Percentiles rank a stretch among this genome's conserved stretches.
These are phyloP conservation scores for Brachyhypopomus gauderio DNA, from an alignment of 2,113 vertebrate genomes.

Conservation along the genomic window DNA sequence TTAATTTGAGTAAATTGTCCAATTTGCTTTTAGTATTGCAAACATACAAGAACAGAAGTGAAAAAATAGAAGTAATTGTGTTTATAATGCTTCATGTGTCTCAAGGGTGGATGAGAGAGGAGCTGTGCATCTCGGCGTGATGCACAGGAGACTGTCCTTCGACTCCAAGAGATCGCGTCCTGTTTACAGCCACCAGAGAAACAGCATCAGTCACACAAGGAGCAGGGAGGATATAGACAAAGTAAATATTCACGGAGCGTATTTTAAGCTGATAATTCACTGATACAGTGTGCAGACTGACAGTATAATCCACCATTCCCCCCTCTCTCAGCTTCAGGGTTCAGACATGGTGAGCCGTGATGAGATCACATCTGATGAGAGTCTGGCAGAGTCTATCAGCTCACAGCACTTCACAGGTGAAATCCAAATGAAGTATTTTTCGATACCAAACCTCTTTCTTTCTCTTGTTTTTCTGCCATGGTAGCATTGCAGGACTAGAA, in stretches of 20 bases:
- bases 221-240: slow-evolving; percentile 76
- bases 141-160: slow-evolving; percentile 80
- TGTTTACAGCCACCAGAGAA: slow-evolving; percentile 77
- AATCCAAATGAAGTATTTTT: not conserved
- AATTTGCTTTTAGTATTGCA: too few species aligned
- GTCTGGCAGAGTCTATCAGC: slow-evolving; percentile 76
- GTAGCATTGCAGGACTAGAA: not conserved
- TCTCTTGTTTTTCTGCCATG: not conserved
- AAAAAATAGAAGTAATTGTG: not conserved
- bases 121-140: slow-evolving; percentile 73
- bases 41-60: too few species aligned
- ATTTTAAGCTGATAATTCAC: slow-evolving; percentile 43
- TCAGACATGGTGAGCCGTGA: slow-evolving; percentile 75
- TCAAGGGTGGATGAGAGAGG: slow-evolving; percentile 92
- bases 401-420: slow-evolving; percentile 85
- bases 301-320: not conserved
- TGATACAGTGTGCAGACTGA: not conserved
- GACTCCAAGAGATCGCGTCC: slow-evolving; percentile 86
- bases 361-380: slow-evolving; percentile 80
- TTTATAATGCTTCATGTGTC: slow-evolving; percentile 57
- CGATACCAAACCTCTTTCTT: not conserved
- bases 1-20: too few species aligned
- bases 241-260: slow-evolving; percentile 61
- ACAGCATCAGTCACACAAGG: slow-evolving; percentile 76
- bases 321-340: slow-evolving; percentile 58